Conservation (phyloP, 64 coral and sea anemone species). For the Hydrozoanthus tunicans region DNA sequence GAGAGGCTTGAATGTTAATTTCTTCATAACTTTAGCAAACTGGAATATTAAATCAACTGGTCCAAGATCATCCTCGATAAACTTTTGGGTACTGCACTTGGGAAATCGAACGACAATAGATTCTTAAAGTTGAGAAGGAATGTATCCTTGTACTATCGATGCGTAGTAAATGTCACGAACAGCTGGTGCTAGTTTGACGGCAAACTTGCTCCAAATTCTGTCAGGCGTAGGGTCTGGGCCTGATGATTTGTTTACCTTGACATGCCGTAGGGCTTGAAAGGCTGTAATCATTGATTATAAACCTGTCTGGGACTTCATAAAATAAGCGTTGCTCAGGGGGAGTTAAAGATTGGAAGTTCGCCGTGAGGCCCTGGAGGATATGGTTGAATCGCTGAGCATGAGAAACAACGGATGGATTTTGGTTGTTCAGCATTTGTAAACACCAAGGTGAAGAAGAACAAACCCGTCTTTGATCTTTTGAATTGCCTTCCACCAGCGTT, state of each 20-base stretch:
- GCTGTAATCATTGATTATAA: no score
- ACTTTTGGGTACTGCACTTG: not conserved
- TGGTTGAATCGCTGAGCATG: no score
- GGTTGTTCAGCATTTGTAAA: no score
- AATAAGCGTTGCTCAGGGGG: no score
- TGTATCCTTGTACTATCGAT: not conserved
- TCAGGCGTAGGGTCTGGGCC: not conserved
- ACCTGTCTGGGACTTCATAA: not conserved
- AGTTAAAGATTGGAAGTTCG: not conserved
- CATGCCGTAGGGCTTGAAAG: not conserved
- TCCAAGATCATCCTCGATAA: not conserved
- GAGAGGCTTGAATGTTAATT: no score
- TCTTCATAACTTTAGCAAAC: no score
- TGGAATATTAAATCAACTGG: no score
- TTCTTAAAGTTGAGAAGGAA: not conserved
- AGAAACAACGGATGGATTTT: no score
- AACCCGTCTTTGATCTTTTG: no score
- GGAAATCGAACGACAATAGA: not conserved
- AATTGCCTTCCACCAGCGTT: no score
- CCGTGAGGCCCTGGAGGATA: not conserved
- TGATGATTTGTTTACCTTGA: not conserved
- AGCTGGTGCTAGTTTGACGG: constrained; percentile 5
- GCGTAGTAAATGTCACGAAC: constrained; percentile 2
- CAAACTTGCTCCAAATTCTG: not conserved
- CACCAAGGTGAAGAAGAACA: no score